Evolutionary conservation across 2,113 vertebrate genomes (phyloP).

Genomic region (Naja naja): DNA sequence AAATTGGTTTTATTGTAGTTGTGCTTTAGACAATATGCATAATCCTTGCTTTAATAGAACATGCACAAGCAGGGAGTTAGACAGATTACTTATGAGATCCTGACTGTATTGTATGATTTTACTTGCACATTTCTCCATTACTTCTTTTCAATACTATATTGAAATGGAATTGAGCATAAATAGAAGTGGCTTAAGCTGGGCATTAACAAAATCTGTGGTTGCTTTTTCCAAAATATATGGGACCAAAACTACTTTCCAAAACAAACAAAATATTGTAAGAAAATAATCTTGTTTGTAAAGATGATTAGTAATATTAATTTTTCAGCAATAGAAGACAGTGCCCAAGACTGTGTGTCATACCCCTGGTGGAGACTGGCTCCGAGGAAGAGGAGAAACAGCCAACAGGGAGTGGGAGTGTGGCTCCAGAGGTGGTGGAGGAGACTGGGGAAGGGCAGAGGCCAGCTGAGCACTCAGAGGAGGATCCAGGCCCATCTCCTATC

Average conservation of each 20-base stretch:
- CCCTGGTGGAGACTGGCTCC: too few relatives aligned
- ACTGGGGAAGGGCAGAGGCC: too few relatives aligned
- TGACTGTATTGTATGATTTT: not conserved
- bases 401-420: too few relatives aligned
- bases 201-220: not conserved
- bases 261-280: constrained; percentile 10
- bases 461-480: too few relatives aligned
- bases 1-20: not conserved
- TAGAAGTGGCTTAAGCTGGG: constrained; percentile 4
- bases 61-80: not conserved
- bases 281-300: not conserved
- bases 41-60: not conserved
- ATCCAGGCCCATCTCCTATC: too few relatives aligned
- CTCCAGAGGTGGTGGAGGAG: too few relatives aligned
- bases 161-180: constrained; percentile 3
- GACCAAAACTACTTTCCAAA: not conserved
- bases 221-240: not conserved
- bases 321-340: not conserved
- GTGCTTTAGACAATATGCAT: not conserved
- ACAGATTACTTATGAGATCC: not conserved
- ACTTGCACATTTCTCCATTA: constrained; percentile 1
- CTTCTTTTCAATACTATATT: not conserved
- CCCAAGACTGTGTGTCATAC: too few relatives aligned
- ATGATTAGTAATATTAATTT: not conserved
- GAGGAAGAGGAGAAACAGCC: too few relatives aligned